Evolutionary conservation across 2,797 vertebrate species (phyloP).

Genomic region (Rhabdophis nuchalis): DNA sequence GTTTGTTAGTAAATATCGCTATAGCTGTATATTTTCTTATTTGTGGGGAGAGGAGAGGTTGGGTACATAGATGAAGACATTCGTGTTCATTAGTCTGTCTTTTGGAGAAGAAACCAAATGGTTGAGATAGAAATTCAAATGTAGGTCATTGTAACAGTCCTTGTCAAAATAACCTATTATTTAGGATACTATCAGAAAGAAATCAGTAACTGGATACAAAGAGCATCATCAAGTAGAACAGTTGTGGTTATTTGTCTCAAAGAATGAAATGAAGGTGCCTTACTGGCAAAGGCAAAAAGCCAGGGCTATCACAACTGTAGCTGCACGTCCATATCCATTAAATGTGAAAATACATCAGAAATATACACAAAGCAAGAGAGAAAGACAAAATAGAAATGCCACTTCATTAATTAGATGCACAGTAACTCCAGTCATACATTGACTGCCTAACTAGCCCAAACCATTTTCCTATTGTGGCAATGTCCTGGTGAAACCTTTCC

Average conservation of each 20-base stretch:
- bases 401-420: neutral
- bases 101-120: neutral
- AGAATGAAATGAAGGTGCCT: neutral
- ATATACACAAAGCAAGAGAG: neutral
- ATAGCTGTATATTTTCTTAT: neutral
- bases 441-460: neutral
- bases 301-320: neutral
- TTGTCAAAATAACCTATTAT: too few species aligned
- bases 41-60: neutral
- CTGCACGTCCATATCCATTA: neutral
- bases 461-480: neutral
- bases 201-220: neutral
- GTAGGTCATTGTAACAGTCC: too few species aligned
- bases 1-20: neutral
- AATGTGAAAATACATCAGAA: neutral
- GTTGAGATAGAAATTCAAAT: too few species aligned
- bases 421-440: neutral
- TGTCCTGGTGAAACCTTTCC: neutral
- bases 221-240: neutral
- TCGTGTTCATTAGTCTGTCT: neutral
- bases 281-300: neutral
- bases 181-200: too few species aligned
- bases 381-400: neutral
- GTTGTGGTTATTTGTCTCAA: neutral
- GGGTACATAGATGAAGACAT: neutral